Base-by-base conservation (phyloP, 2,113 vertebrate genomes). In the Triplophysa siluroides region DNA sequence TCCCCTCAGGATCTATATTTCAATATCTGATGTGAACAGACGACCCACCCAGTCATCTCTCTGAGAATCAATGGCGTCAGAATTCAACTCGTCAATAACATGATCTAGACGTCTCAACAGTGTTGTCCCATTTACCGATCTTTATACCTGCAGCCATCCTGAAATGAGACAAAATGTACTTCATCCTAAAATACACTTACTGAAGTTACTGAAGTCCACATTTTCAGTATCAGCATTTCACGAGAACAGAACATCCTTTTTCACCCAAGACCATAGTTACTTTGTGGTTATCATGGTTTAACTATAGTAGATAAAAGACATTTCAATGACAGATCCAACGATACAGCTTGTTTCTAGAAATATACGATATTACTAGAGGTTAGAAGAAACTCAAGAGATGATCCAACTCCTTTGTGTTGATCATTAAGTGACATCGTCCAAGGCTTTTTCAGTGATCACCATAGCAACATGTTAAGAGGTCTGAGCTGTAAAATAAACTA, bases 61-160 rank as follows among this genome's bases (percentile, higher is more conserved):
- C 29, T 33, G 47, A n/a, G 26, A 72, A 72, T 21, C 69, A 72
- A 58, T 38, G 52, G 19, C 23, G 38, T 72, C 33, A 38, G 50
- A 71, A 50, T 33, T 54, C 47, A 71, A 2, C 24, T 33, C 26
- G 56, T 26, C 12, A 72, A 72, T 72, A 38, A 56, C 29, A 38
- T 21, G 24, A 56, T 33, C 24, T 29, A 29, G 50, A 56, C 10
- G 26, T 71, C 69, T 58, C 19, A 21, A 58, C 52, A 58, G 50
- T 13, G 18, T 33, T 71, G 69, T 7, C 69, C 19, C 52, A 72
- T 58, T 58, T 58, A 72, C n/a, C 1, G 12, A 14, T 72, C 29
- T 14, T 50, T 58, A 21, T 52, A n/a, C 69, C 69, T 72, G 50
- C 18, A 72, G 69, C 19, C 19, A 58, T 41, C 29, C 29, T 38